Evolutionary conservation across 2,888 invertebrate genomes (phyloP), one percentile per base, ranked within the genome.

Genomic region (Sarcophaga caerulescens): DNA sequence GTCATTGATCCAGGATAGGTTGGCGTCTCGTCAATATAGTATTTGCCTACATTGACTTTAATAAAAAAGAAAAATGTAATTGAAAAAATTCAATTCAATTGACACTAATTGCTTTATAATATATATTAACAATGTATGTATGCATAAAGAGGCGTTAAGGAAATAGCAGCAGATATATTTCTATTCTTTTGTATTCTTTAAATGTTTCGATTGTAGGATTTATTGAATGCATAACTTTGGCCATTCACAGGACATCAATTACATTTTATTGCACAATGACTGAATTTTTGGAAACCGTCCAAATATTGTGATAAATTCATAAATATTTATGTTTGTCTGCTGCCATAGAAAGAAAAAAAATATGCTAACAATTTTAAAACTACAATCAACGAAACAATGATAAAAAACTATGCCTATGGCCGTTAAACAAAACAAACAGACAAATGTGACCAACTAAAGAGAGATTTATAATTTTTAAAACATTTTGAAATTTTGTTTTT

Each of bases 221-320:
- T 69, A 81, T 76, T 76, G 70, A 63, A 70, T 66, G 44, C 52
- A 76, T 63, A 69, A 45, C 44, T 71, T 71, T 62, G 21, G 76
- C 21, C 59, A 60, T 77, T 70, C 47, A 82, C 59, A 75, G 74
- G 69, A 2, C 70, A 82, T 71, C 66, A 77, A 71, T 77, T 77
- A 73, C 14, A 62, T n/a, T 69, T 68, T 68, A 68, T 74, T 35
- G 60, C 8, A 82, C 8, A 60, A 6, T 74, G 78, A 10, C 25
- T 65, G 65, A 35, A 59, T 70, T 3, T 70, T 66, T 71, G 75
- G 79, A 62, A 63, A 59, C 11, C 35, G 6, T 66, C 70, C 77
- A 82, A 65, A 47, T 52, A 45, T 65, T 81, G 65, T 57, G 45
- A 70, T 65, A 70, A 70, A 69, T 75, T 65, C 65, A 65, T 81